phyloP scores from a whole-genome alignment of 1,140 invertebrate species.

The Eupeodes corollae region DNA sequence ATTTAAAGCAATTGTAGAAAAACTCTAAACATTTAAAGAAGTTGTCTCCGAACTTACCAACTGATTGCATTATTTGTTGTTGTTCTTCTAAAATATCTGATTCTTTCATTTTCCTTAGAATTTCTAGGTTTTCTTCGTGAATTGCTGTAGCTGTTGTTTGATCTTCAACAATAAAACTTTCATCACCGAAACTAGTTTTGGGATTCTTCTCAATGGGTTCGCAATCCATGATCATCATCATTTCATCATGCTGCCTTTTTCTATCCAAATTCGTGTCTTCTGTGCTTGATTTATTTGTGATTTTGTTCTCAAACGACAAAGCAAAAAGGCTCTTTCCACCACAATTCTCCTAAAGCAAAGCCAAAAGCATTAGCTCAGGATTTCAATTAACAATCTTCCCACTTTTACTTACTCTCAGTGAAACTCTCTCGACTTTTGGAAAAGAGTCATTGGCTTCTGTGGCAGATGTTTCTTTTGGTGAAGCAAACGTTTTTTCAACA shows the following conservation, averaged over 20 bases:
- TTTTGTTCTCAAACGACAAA: not conserved
- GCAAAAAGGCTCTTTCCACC: slow-evolving; percentile 25
- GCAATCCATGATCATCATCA: not conserved
- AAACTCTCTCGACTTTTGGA: slow-evolving; percentile 28
- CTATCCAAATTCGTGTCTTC: not conserved
- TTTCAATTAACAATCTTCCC: not conserved
- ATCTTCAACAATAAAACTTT: slow-evolving; percentile 45
- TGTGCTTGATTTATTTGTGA: not conserved
- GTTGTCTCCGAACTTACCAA: slow-evolving; percentile 41
- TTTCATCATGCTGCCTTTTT: slow-evolving; percentile 1
- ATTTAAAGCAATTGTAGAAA: not conserved
- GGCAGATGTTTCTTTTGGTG: slow-evolving; percentile 8
- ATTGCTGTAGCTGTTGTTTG: slow-evolving; percentile 47
- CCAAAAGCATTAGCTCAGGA: too few relatives aligned
- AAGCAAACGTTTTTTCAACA: slow-evolving; percentile 39
- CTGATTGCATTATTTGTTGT: slow-evolving; percentile 47
- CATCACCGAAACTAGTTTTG: slow-evolving; percentile 12
- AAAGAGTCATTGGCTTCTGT: slow-evolving; percentile 18
- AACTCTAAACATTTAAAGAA: not conserved
- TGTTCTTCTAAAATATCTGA: slow-evolving; percentile 67
- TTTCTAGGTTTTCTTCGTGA: slow-evolving; percentile 60
- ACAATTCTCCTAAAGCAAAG: not conserved
- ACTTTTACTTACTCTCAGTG: slow-evolving; percentile 16
- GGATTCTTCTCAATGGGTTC: not conserved
- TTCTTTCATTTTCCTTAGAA: slow-evolving; percentile 54